Evolutionary conservation across 1,140 invertebrate species (phyloP), one percentile per base, ranked within the genome.

Genomic region (Ridgeia piscesae): DNA sequence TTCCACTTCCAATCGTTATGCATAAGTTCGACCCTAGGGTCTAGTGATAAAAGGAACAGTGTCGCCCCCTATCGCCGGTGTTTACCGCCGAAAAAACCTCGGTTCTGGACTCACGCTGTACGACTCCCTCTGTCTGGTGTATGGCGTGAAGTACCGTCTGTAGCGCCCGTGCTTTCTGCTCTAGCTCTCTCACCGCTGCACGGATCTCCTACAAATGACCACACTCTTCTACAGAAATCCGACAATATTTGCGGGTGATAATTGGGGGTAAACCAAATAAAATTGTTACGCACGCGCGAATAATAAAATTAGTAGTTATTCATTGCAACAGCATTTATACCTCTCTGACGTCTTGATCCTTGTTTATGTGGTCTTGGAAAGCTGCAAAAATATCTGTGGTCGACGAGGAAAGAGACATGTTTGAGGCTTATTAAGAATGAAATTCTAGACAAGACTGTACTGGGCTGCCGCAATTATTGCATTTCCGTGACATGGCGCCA

Each of bases 71-170:
- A 21, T 17, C 58, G 58, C 11, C 58, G 27, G 2, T 21, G 58
- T 21, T 2, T 77, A 8, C 58, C 58, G 58, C 58, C 91, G n/a
- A n/a, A 58, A 77, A 42, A 42, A 11, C 42, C 4, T 6, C 4
- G 11, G 42, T 6, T 6, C 42, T 42, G 42, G 33, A 93, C 77
- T 91, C 95, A 96, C 97, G 96, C 95, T 97, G 96, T 95, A 97
- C 96, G 92, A 95, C 95, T 91, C 96, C 95, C 93, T 95, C 95
- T 92, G 97, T 96, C 93, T 97, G 97, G 94, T 98, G 98, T 93
- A 98, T 97, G 88, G 97, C 96, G 95, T 98, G 97, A n/a, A 98
- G 94, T 92, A 96, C 95, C 92, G 97, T 97, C 42, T 97, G 95
- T 88, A 98, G 97, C 94, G 98, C 97, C 94, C 97, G 96, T 0